These are phyloP conservation scores for Cavia porcellus DNA, from an alignment of 2,113 vertebrate genomes.

Conservation along the genomic window DNA sequence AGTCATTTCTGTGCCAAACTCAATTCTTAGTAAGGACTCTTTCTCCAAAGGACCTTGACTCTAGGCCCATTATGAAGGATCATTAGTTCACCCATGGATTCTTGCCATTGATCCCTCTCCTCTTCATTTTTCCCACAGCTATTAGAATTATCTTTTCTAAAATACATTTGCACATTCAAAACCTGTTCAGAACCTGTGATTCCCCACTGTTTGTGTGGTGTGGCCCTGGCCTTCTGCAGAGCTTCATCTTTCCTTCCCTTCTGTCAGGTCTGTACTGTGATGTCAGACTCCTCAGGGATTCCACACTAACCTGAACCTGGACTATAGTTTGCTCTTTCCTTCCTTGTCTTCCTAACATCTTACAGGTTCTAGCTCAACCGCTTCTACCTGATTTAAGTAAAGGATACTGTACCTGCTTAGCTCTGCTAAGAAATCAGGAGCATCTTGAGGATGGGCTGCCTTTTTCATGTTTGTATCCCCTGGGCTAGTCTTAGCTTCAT, in stretches of 20 bases:
- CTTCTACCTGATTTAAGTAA: neutral
- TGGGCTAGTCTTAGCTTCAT: neutral
- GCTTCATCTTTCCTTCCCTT: neutral
- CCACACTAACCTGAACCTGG: neutral
- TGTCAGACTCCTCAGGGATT: neutral
- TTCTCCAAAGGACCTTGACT: neutral
- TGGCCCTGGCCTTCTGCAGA: neutral
- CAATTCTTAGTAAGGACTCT: neutral
- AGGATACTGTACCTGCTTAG: neutral
- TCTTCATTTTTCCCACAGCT: neutral
- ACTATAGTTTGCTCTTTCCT: neutral
- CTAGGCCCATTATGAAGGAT: neutral
- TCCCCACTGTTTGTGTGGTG: neutral
- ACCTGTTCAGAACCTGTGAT: constrained; percentile 17
- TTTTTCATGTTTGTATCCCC: neutral
- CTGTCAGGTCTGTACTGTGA: neutral
- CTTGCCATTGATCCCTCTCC: neutral
- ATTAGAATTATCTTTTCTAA: constrained; percentile 1
- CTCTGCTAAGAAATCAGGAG: neutral
- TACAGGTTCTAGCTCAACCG: neutral
- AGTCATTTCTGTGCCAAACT: neutral
- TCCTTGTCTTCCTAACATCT: constrained; percentile 5
- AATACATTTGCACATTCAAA: neutral
- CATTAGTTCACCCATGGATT: neutral
- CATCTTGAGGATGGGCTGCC: neutral